phyloP scores from a whole-genome alignment of 2,113 vertebrate genomes.

The Pollachius pollachius region DNA sequence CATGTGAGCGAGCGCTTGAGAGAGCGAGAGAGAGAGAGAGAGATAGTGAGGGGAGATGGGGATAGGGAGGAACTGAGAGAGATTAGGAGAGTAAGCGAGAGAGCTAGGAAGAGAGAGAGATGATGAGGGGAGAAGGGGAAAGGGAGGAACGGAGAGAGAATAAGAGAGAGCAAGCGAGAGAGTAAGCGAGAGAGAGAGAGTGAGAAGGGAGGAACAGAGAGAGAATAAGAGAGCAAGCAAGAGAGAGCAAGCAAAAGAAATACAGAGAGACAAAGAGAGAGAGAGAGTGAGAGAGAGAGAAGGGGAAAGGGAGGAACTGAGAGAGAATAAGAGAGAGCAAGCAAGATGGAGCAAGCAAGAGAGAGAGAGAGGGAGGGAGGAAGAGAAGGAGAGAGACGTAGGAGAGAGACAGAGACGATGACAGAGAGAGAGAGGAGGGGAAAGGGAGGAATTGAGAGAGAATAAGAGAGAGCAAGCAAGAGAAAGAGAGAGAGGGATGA shows the following conservation, averaged over 20 bases:
- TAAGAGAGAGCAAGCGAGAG: slow-evolving; percentile 43
- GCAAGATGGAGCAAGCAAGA: neutral
- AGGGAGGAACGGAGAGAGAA: slow-evolving; percentile 24
- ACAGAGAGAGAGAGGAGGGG: slow-evolving; percentile 25
- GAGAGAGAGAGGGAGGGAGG: neutral
- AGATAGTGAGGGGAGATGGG: slow-evolving; percentile 6
- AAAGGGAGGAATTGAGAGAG: neutral
- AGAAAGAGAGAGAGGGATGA: slow-evolving; percentile 19
- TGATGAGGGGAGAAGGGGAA: no score
- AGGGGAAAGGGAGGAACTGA: no score
- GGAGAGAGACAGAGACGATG: slow-evolving; percentile 12
- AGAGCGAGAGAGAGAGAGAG: slow-evolving; percentile 7
- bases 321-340: slow-evolving; percentile 44
- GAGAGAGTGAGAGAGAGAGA: neutral
- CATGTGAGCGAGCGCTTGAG: neutral
- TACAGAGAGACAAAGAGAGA: no score
- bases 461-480: no score
- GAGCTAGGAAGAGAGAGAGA: neutral
- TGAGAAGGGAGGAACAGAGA: neutral
- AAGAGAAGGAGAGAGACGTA: neutral
- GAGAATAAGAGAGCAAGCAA: slow-evolving; percentile 44
- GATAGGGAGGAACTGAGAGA: neutral
- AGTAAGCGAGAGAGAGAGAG: slow-evolving; percentile 11
- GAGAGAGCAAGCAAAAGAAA: neutral
- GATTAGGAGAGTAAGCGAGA: slow-evolving; percentile 44